phyloP scores from a whole-genome alignment of 1,140 invertebrate genomes.

The Diorhabda elongata region DNA sequence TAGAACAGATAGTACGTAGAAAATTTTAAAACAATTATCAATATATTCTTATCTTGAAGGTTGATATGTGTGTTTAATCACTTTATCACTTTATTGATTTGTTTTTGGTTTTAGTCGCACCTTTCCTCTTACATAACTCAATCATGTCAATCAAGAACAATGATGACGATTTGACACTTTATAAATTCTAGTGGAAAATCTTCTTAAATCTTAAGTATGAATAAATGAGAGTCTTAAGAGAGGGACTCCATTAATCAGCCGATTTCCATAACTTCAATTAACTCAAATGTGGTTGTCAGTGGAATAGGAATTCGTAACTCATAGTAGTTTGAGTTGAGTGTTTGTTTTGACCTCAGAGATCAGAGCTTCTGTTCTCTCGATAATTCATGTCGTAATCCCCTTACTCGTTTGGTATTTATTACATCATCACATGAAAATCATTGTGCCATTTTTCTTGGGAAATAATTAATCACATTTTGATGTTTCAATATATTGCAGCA shows the following conservation, averaged over 20 bases:
- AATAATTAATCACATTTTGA: background rate
- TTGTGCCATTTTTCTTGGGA: background rate
- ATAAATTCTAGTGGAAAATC: too few species aligned
- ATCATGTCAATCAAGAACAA: too few species aligned
- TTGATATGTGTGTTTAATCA: too few species aligned
- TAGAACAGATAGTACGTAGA: too few species aligned
- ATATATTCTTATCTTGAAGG: too few species aligned
- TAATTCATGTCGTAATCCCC: background rate
- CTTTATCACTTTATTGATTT: too few species aligned
- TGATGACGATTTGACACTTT: too few species aligned
- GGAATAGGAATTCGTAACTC: background rate
- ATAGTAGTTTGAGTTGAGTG: background rate
- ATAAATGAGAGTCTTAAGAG: background rate
- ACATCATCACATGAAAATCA: background rate
- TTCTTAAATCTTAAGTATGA: too few species aligned
- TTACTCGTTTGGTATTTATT: background rate
- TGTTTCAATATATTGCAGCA: too few species aligned
- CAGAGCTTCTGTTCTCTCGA: background rate
- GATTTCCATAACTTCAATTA: background rate
- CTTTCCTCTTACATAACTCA: too few species aligned
- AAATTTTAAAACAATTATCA: too few species aligned
- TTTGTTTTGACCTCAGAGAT: background rate
- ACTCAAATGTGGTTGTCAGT: background rate
- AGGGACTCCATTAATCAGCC: background rate
- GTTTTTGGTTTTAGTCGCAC: too few species aligned